Evolutionary conservation across 2,888 invertebrate species (phyloP).

Genomic region (Pheosia tremula): DNA sequence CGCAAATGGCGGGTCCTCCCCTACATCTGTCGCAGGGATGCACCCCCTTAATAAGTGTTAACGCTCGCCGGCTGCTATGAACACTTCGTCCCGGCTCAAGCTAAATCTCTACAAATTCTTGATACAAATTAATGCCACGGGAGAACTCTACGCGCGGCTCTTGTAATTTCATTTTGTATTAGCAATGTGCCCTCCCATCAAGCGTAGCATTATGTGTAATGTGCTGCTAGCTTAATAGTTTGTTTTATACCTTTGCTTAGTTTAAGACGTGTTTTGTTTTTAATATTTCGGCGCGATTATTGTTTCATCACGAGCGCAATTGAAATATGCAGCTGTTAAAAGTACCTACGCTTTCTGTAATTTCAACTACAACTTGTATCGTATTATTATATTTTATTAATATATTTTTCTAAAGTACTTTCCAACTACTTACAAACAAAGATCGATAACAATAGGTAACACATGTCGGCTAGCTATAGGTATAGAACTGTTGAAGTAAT

Average conservation of each 20-base stretch:
- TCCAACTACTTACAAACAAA: not conserved
- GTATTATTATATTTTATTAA: not conserved
- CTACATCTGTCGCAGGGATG: conserved; percentile 84
- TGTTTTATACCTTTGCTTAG: conserved; percentile 37
- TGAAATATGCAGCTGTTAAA: conserved; percentile 3
- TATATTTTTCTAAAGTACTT: not conserved
- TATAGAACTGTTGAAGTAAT: conserved; percentile 1
- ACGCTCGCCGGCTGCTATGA: conserved; percentile 82
- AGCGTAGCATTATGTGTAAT: conserved; percentile 52
- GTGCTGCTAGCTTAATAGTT: conserved; percentile 45
- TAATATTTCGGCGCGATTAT: conserved; percentile 14
- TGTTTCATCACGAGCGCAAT: conserved; percentile 11
- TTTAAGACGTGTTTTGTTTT: conserved; percentile 15
- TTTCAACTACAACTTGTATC: conserved; percentile 8
- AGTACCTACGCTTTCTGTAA: conserved; percentile 2
- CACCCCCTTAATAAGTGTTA: conserved; percentile 85
- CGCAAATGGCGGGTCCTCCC: conserved; percentile 83
- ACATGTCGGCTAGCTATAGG: not conserved
- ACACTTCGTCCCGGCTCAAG: conserved; percentile 77
- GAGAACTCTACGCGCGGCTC: conserved; percentile 69
- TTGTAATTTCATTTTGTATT: conserved; percentile 78
- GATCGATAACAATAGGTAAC: not conserved
- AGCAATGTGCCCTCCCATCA: conserved; percentile 54
- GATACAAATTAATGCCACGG: conserved; percentile 82
- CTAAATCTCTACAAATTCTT: conserved; percentile 84